Conservation (phyloP, 2,888 invertebrate species). For the Thumatha senex region DNA sequence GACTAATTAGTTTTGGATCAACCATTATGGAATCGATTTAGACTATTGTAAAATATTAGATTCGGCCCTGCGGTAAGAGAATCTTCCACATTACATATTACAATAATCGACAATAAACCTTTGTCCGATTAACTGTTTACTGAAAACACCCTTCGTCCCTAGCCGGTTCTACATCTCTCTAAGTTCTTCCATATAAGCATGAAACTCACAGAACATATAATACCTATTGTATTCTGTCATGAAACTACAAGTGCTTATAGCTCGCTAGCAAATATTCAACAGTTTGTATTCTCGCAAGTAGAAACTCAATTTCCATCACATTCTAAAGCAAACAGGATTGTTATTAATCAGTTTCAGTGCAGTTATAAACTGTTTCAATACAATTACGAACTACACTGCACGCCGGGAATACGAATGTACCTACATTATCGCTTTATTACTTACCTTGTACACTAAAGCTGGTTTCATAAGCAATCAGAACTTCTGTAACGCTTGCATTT, state of each 20-base stretch:
- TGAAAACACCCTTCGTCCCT: too few species aligned
- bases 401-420: conserved; percentile 8
- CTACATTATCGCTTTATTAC: conserved; percentile 12
- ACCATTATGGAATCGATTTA: too few species aligned
- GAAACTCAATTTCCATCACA: conserved; percentile 3
- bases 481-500: background rate
- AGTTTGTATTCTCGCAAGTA: background rate
- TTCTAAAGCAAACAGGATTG: conserved; percentile 6
- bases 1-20: too few species aligned
- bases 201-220: too few species aligned
- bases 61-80: too few species aligned
- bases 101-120: too few species aligned
- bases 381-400: conserved; percentile 13
- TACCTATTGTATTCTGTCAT: too few species aligned
- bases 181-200: too few species aligned
- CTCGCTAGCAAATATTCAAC: background rate
- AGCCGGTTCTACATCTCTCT: too few species aligned
- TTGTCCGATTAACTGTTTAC: too few species aligned
- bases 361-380: conserved; percentile 18
- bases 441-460: background rate
- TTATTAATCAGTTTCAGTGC: conserved; percentile 16
- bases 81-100: too few species aligned
- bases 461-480: conserved; percentile 5
- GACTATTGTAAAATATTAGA: too few species aligned
- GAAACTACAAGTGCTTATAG: background rate